Evolutionary conservation across 1,140 invertebrate species (phyloP).

Genomic region (Kradibia gibbosae): DNA sequence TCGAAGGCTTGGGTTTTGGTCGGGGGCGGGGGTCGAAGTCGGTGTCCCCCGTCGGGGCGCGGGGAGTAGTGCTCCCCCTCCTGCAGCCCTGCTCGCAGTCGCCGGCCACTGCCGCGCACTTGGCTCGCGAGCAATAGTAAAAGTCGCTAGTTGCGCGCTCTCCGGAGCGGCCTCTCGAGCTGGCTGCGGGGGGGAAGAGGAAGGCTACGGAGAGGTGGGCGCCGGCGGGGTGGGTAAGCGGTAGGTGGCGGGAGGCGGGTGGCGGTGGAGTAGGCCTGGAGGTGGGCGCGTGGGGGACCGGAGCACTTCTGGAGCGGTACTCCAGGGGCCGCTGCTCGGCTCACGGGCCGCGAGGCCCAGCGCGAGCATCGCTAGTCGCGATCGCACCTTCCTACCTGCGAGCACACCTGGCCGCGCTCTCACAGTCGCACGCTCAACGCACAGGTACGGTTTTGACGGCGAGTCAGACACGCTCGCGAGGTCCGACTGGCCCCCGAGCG

Average conservation of each 20-base stretch:
- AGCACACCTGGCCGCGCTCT: constrained; percentile 53
- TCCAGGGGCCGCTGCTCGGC: constrained; percentile 56
- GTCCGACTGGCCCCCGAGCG: too few relatives aligned
- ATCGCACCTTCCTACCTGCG: constrained; percentile 57
- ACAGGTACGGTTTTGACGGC: constrained; percentile 21
- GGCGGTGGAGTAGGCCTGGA: constrained; percentile 34
- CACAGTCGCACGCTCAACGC: constrained; percentile 51
- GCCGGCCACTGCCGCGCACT: neutral
- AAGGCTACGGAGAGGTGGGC: neutral
- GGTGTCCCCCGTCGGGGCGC: neutral
- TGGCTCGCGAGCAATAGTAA: constrained; percentile 34
- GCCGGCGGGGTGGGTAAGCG: too few relatives aligned
- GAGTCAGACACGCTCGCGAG: neutral
- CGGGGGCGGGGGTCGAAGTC: too few relatives aligned
- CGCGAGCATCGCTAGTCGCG: constrained; percentile 54
- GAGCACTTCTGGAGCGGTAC: constrained; percentile 54
- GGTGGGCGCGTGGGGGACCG: constrained; percentile 21
- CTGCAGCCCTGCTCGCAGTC: neutral
- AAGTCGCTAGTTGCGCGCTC: constrained; percentile 35
- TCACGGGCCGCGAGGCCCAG: constrained; percentile 35
- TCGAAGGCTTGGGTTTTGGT: too few relatives aligned
- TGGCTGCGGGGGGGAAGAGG: neutral
- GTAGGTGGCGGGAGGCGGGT: too few relatives aligned
- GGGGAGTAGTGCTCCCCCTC: too few relatives aligned
- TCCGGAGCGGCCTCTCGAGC: neutral